These are phyloP conservation scores for Automeris io DNA, from an alignment of 2,888 invertebrate species.

Conservation along the genomic window DNA sequence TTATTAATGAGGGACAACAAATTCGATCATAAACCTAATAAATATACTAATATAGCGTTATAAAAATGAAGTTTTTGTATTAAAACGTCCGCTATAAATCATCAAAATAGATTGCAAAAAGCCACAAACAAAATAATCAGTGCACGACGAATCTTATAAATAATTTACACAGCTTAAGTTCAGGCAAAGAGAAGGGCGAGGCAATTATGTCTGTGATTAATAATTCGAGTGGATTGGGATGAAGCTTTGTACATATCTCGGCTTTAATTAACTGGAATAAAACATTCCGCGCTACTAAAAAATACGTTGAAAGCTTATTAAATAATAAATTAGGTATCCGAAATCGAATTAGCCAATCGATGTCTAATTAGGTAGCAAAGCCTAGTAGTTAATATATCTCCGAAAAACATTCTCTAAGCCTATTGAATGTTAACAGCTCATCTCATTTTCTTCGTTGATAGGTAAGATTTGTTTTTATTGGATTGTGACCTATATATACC, in stretches of 20 bases:
- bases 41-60: too few species aligned
- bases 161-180: constrained; percentile 28
- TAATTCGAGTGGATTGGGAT: constrained; percentile 29
- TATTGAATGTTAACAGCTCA: neutral
- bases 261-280: constrained; percentile 25
- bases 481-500: neutral
- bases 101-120: constrained; percentile 6
- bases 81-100: too few species aligned
- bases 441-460: constrained; percentile 2
- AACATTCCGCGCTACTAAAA: constrained; percentile 13
- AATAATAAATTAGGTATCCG: constrained; percentile 4
- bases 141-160: constrained; percentile 23
- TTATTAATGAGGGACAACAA: too few species aligned
- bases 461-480: constrained; percentile 4
- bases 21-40: too few species aligned
- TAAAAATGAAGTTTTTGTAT: too few species aligned
- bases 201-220: constrained; percentile 32
- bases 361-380: constrained; percentile 3
- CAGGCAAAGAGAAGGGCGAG: constrained; percentile 24
- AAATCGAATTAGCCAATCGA: constrained; percentile 7
- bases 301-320: constrained; percentile 3
- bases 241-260: constrained; percentile 15
- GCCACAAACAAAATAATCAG: constrained; percentile 21
- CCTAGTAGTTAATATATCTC: neutral
- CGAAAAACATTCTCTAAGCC: neutral